These are phyloP conservation scores for Ara ararauna DNA, from an alignment of 2,797 vertebrate species.

Conservation along the genomic window DNA sequence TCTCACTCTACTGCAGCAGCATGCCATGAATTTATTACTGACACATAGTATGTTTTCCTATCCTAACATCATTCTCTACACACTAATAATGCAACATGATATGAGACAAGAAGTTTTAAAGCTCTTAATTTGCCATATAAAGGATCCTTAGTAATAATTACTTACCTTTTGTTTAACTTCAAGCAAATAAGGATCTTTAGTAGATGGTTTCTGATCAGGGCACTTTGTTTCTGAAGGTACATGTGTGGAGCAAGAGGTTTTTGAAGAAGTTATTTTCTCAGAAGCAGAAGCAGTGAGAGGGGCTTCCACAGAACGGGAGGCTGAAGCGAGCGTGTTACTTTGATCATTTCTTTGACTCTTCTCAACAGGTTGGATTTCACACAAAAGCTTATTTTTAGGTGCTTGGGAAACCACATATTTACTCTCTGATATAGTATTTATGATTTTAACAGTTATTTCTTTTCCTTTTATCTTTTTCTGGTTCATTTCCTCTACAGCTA, in stretches of 20 bases:
- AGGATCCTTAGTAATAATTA: too few relatives aligned
- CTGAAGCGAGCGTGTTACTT: background rate
- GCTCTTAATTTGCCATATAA: too few relatives aligned
- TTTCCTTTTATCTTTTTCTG: slow-evolving; percentile 66
- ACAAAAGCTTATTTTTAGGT: background rate
- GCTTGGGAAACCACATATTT: background rate
- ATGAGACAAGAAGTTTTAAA: too few relatives aligned
- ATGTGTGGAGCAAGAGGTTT: too few relatives aligned
- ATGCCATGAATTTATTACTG: background rate
- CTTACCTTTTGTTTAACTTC: too few relatives aligned
- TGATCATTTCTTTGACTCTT: background rate
- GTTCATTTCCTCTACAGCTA: slow-evolving; percentile 71
- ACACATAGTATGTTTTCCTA: background rate
- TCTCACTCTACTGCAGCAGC: background rate
- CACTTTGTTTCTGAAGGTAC: too few relatives aligned
- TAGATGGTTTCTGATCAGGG: too few relatives aligned
- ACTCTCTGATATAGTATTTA: slow-evolving; percentile 28
- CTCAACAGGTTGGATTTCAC: background rate
- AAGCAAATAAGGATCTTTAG: too few relatives aligned
- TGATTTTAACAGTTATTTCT: slow-evolving; percentile 31
- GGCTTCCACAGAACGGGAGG: background rate
- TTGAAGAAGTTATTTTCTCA: background rate
- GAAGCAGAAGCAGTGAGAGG: background rate
- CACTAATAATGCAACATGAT: too few relatives aligned
- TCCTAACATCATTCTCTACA: too few relatives aligned